Base-by-base conservation (phyloP, 1,140 invertebrate species). In the Sitophilus oryzae region DNA sequence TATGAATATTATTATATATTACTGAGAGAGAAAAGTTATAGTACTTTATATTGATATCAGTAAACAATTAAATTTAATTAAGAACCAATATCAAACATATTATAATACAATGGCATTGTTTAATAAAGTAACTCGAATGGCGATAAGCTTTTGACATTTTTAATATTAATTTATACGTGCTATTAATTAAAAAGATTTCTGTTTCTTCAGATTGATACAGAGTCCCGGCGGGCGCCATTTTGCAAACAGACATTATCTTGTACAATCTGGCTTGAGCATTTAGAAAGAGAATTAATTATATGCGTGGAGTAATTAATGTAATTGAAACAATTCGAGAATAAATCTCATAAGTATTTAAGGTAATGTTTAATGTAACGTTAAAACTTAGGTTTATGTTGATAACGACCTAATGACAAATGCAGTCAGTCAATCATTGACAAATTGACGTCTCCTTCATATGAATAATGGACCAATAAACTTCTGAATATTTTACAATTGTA, bases 401-500 rank as follows among this genome's bases (percentile, higher is more conserved):
- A 5, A 30, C 11, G 25, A 6, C 5, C 5, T 30, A 30, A 30
- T 30, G 5, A 6, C 16, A 19, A 15, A 19, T 15, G 21, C 40
- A 20, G 15, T 9, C 40, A 42, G 40, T 42, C 19, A 21, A 15
- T 42, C 15, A 42, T 20, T 19, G 19, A 42, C 19, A 42, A 42
- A 42, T 42, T 42, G 40, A 21, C 15, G 21, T 15, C 40, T 19
- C 11, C 15, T 42, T 20, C 21, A 1, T 42, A 19, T 42, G 40
- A 42, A n/a, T 42, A 42, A 42, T 42, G 21, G 19, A 15, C 40
- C 40, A 19, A 42, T 42, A 42, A 42, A 42, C 40, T 18, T 42
- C 40, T 5, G 40, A 42, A 42, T 42, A 42, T 18, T 42, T 42
- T 42, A 42, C 10, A 18, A 42, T 42, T 19, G 21, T 42, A 42